Conservation (phyloP, 2,888 invertebrate genomes). For the Idaea straminata region DNA sequence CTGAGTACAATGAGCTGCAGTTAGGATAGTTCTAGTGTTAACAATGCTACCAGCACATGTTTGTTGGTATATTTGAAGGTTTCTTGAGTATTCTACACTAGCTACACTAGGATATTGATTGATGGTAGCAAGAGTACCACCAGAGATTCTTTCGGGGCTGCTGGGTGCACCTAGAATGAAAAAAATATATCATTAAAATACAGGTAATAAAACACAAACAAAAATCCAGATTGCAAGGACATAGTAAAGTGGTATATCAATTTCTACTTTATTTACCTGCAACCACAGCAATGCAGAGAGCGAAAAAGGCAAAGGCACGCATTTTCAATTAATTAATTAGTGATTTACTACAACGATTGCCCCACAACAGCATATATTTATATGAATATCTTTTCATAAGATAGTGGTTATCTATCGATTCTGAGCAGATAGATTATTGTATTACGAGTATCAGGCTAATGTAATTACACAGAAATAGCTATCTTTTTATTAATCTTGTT, state of each 20-base stretch:
- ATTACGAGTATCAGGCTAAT: not conserved
- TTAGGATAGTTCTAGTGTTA: constrained; percentile 40
- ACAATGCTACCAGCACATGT: constrained; percentile 39
- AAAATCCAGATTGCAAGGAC: too few relatives aligned
- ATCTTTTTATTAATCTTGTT: not conserved
- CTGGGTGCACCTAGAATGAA: not conserved
- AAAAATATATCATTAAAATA: not conserved
- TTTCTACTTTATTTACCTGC: not conserved
- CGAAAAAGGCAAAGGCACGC: not conserved
- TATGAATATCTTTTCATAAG: not conserved
- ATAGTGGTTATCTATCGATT: not conserved
- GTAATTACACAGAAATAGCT: not conserved
- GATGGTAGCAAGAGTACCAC: constrained; percentile 40
- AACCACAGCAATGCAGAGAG: not conserved
- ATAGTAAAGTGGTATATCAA: not conserved
- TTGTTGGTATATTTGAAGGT: constrained; percentile 26
- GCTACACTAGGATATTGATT: constrained; percentile 34
- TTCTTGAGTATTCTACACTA: constrained; percentile 32
- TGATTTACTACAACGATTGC: not conserved
- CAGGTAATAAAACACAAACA: not conserved
- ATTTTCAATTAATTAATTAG: not conserved
- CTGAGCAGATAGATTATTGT: not conserved
- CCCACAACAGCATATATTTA: not conserved
- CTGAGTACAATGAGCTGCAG: constrained; percentile 46
- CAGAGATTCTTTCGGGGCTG: constrained; percentile 39